Conservation (phyloP, 2,888 invertebrate genomes). For the Frankliniella intonsa region DNA sequence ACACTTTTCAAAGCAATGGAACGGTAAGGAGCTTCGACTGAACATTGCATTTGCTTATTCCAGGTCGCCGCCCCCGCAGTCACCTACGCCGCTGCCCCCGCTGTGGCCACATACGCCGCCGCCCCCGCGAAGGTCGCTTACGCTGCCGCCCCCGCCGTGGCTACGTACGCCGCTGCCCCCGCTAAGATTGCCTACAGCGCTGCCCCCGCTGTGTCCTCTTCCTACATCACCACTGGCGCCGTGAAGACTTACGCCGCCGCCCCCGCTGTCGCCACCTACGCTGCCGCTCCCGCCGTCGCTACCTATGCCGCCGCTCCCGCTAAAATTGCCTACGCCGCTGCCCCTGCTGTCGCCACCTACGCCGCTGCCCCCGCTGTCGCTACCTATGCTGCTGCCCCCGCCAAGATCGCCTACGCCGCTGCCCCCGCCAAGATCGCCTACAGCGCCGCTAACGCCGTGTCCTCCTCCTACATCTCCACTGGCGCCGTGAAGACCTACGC, state of each 20-base stretch:
- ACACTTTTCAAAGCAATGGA: not conserved
- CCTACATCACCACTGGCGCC: conserved; percentile 35
- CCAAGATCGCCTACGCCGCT: conserved; percentile 35
- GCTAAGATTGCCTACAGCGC: conserved; percentile 52
- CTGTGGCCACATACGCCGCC: conserved; percentile 31
- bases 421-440: conserved; percentile 25
- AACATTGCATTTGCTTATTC: not conserved
- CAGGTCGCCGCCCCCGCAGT: conserved; percentile 38
- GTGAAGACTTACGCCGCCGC: conserved; percentile 24
- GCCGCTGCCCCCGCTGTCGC: conserved; percentile 37
- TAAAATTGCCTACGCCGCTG: conserved; percentile 44
- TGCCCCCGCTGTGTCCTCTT: conserved; percentile 37
- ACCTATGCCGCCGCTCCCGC: conserved; percentile 42
- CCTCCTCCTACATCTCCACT: conserved; percentile 20
- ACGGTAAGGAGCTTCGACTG: not conserved
- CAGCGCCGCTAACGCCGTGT: not conserved
- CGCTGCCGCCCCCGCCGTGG: conserved; percentile 45
- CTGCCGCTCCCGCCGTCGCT: conserved; percentile 44
- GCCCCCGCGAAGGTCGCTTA: conserved; percentile 37
- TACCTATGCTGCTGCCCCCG: conserved; percentile 33
- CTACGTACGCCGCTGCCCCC: conserved; percentile 39
- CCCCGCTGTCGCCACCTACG: not conserved
- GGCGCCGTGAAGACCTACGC: conserved; percentile 33
- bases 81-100: conserved; percentile 36
- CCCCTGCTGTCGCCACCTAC: conserved; percentile 41